Percentiles rank a stretch among this genome's conserved stretches.
Evolutionary conservation across 2,113 vertebrate genomes (phyloP).

Genomic region (Gambusia holbrooki): DNA sequence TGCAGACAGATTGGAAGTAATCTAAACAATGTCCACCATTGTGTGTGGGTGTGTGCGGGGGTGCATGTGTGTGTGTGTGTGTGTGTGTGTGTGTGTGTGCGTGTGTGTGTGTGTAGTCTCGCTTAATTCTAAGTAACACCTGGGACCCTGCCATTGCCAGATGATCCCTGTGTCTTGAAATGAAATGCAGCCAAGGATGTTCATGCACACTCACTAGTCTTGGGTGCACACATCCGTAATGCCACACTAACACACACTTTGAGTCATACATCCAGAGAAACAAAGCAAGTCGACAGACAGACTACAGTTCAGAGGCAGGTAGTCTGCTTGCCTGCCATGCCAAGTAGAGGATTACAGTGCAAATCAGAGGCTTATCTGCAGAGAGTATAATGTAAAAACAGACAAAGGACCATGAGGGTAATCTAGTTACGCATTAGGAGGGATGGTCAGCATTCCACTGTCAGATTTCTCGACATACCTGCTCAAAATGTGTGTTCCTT

Average conservation of each 20-base stretch:
- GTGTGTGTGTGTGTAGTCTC: background rate
- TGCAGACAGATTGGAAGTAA: background rate
- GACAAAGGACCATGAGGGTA: conserved; percentile 26
- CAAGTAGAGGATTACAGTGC: conserved; percentile 59
- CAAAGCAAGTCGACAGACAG: conserved; percentile 20
- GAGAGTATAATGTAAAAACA: conserved; percentile 57
- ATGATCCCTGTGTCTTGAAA: conserved; percentile 21
- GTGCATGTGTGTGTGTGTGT: too few relatives aligned
- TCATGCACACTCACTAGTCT: conserved; percentile 6
- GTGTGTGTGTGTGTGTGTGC: background rate
- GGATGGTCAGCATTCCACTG: conserved; percentile 14
- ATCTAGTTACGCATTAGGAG: conserved; percentile 37
- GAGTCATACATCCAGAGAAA: conserved; percentile 18
- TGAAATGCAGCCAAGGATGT: conserved; percentile 31
- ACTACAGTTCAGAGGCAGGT: conserved; percentile 20
- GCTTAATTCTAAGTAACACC: conserved; percentile 34
- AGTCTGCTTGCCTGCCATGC: conserved; percentile 53
- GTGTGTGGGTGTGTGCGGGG: background rate
- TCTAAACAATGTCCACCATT: background rate
- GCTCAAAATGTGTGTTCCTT: conserved; percentile 1
- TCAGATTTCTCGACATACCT: conserved; percentile 7
- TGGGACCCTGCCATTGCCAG: conserved; percentile 23
- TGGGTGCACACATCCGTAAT: conserved; percentile 7
- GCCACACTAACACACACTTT: background rate
- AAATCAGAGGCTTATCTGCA: conserved; percentile 60